Evolutionary conservation across 2,888 invertebrate species (phyloP).

Genomic region (Xiphydria camelus): DNA sequence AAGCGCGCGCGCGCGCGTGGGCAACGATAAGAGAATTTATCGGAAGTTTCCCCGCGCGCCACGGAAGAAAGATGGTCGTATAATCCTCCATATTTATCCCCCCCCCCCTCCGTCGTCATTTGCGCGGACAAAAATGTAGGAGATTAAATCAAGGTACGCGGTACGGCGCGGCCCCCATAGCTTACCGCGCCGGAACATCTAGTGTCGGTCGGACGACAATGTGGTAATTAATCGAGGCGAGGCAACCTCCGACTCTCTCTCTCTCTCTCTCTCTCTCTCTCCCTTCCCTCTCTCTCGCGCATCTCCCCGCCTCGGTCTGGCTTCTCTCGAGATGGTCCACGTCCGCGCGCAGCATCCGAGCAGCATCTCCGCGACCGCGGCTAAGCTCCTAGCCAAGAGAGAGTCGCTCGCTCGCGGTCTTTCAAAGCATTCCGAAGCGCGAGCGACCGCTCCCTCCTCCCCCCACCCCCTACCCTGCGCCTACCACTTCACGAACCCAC

Average conservation of each 20-base stretch:
- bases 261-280: conserved; percentile 24
- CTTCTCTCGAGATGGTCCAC: conserved; percentile 44
- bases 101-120: conserved; percentile 29
- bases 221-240: conserved; percentile 57
- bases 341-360: conserved; percentile 25
- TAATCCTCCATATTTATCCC: no score
- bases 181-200: conserved; percentile 44
- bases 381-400: conserved; percentile 38
- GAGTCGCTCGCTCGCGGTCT: conserved; percentile 47
- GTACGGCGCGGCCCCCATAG: conserved; percentile 34
- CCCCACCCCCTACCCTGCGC: conserved; percentile 24
- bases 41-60: no score
- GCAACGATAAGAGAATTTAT: background rate
- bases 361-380: conserved; percentile 39
- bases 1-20: no score
- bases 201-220: conserved; percentile 49
- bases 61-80: no score
- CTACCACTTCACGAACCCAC: conserved; percentile 12
- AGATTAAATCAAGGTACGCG: conserved; percentile 44
- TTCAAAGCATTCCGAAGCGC: conserved; percentile 58
- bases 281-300: conserved; percentile 24
- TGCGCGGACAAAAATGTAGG: conserved; percentile 37
- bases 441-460: conserved; percentile 39
- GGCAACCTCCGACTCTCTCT: conserved; percentile 38
- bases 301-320: conserved; percentile 15